Conservation (phyloP, 1,140 invertebrate species). For the Vanessa tameamea region DNA sequence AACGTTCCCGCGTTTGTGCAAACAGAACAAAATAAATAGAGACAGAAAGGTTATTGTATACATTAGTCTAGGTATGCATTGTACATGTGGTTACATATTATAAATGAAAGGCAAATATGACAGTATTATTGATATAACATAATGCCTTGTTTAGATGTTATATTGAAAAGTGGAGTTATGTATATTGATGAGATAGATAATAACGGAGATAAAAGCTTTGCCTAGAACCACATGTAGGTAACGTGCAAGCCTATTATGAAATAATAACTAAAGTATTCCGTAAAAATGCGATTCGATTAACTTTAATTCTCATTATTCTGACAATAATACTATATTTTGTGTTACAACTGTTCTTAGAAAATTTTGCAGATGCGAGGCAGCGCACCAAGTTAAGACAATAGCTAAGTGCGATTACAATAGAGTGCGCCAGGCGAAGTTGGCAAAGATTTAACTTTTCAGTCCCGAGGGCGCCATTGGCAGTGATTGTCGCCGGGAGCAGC, state of each 20-base stretch:
- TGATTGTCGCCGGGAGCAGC: conserved; percentile 74
- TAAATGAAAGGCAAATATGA: conserved; percentile 49
- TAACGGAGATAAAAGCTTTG: conserved; percentile 28
- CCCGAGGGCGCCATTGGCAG: conserved; percentile 68
- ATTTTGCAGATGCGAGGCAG: not conserved
- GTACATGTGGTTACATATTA: conserved; percentile 43
- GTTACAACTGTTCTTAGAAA: not conserved
- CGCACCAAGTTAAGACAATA: conserved; percentile 48
- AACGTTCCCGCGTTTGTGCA: conserved; percentile 58
- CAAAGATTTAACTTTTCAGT: conserved; percentile 76
- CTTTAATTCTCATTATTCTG: not conserved
- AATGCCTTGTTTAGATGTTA: conserved; percentile 39
- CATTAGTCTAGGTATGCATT: conserved; percentile 47
- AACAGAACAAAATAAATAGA: conserved; percentile 60
- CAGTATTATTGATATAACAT: conserved; percentile 52
- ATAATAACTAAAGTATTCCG: no score
- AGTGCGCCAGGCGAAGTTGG: conserved; percentile 55
- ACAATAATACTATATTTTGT: not conserved
- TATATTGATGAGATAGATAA: conserved; percentile 33
- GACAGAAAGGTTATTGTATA: conserved; percentile 55
- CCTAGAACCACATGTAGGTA: not conserved
- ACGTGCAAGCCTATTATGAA: not conserved
- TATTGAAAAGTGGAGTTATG: conserved; percentile 28
- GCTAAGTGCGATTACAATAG: conserved; percentile 59
- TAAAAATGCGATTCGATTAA: no score